A percentile compares a stretch with the other conserved stretches of the same genome.
These are phyloP conservation scores for Megaustenia siamemsis DNA, from an alignment of 2,888 invertebrate species.

Conservation along the genomic window DNA sequence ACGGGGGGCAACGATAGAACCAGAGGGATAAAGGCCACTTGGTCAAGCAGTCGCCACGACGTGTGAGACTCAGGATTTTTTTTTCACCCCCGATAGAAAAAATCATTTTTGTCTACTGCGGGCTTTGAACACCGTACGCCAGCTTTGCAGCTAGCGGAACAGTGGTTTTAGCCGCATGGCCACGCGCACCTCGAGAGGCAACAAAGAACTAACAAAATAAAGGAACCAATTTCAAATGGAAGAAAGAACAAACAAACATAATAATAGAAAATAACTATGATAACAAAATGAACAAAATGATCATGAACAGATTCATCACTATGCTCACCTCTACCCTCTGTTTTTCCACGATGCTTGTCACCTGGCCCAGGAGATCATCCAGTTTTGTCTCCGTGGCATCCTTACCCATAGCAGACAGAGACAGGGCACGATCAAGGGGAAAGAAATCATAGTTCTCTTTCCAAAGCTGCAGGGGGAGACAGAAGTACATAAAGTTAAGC, in stretches of 20 bases:
- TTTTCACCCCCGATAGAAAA: too few relatives aligned
- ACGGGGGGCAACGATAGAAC: too few relatives aligned
- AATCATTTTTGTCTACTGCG: too few relatives aligned
- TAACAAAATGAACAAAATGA: neutral
- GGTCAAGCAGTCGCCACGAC: too few relatives aligned
- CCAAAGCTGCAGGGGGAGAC: constrained; percentile 60
- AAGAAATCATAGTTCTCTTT: constrained; percentile 79
- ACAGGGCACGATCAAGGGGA: constrained; percentile 79
- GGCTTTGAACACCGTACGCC: too few relatives aligned
- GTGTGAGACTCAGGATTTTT: too few relatives aligned
- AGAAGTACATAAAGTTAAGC: neutral
- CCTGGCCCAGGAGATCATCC: constrained; percentile 78
- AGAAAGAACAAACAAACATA: neutral
- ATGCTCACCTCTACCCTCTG: constrained; percentile 76
- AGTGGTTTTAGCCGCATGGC: too few relatives aligned
- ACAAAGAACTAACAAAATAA: neutral
- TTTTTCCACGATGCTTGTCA: constrained; percentile 77
- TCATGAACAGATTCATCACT: neutral
- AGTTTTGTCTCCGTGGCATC: constrained; percentile 79
- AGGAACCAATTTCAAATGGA: neutral
- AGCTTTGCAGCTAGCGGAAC: too few relatives aligned
- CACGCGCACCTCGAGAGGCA: too few relatives aligned
- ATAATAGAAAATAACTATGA: neutral
- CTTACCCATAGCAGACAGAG: constrained; percentile 79
- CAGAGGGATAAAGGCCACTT: too few relatives aligned